phyloP scores from a whole-genome alignment of 2,113 vertebrate genomes.

The Calcarius ornatus region DNA sequence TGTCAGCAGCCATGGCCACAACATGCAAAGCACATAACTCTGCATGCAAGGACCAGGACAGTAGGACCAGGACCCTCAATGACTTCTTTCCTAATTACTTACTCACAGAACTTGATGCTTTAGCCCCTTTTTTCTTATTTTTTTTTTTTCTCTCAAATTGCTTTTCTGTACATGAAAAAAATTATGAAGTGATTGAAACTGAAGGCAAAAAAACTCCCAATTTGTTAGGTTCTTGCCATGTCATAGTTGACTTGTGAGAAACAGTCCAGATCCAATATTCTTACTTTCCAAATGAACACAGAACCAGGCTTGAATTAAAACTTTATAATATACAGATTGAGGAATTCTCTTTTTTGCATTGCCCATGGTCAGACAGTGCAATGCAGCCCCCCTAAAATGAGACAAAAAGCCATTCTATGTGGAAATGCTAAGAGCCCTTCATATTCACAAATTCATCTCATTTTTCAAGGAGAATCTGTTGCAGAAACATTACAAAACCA shows the following conservation, averaged over 20 bases:
- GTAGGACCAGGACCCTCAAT: neutral
- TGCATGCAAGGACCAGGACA: neutral
- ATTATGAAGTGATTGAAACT: neutral
- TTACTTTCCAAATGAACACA: neutral
- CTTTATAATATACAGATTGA: neutral
- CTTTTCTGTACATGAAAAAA: neutral
- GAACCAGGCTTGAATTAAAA: neutral
- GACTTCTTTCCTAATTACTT: neutral
- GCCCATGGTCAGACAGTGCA: neutral
- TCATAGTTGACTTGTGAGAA: neutral
- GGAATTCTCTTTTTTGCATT: neutral
- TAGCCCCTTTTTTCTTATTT: neutral
- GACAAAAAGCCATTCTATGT: neutral
- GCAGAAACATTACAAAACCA: constrained; percentile 10
- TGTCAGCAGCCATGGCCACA: neutral
- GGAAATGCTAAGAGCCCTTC: neutral
- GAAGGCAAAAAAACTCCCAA: neutral
- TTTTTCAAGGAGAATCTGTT: constrained; percentile 4
- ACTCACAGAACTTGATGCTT: neutral
- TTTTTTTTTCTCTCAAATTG: neutral
- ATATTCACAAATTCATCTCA: neutral
- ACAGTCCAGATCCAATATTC: neutral
- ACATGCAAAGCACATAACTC: neutral
- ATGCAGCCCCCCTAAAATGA: neutral
- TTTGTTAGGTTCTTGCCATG: neutral